A percentile compares a stretch with the other conserved stretches of the same genome.
Evolutionary conservation across 2,888 invertebrate genomes (phyloP).

Genomic region (Opisthograptis luteolata): DNA sequence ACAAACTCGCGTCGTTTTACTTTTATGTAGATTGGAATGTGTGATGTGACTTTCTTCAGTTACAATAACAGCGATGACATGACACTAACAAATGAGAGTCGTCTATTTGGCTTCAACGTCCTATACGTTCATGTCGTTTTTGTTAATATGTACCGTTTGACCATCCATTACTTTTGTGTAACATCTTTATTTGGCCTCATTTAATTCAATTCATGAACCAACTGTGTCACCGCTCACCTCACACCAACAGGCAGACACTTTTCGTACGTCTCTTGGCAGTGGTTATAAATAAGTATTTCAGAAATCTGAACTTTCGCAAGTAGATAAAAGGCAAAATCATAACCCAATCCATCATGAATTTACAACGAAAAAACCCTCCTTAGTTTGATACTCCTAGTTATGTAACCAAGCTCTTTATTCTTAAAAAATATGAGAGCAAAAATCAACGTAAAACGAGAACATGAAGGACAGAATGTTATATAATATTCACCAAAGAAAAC

Average conservation of each 20-base stretch:
- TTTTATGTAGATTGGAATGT: too few relatives aligned
- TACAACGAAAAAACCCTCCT: too few relatives aligned
- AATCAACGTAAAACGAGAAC: background rate
- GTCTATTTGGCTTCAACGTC: conserved; percentile 14
- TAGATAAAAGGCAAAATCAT: too few relatives aligned
- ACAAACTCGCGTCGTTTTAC: too few relatives aligned
- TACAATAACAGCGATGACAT: background rate
- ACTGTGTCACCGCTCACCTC: conserved; percentile 15
- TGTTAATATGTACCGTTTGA: conserved; percentile 15
- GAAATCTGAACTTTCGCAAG: too few relatives aligned
- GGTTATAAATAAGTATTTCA: too few relatives aligned
- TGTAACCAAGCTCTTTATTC: too few relatives aligned
- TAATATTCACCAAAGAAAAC: conserved; percentile 21
- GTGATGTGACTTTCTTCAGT: background rate
- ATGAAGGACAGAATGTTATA: conserved; percentile 12
- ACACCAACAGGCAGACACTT: conserved; percentile 6
- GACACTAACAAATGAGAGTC: conserved; percentile 18
- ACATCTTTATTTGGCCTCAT: conserved; percentile 17
- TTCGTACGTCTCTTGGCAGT: background rate
- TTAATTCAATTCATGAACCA: conserved; percentile 11
- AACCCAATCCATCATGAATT: too few relatives aligned
- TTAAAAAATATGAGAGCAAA: background rate
- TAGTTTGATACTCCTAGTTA: too few relatives aligned
- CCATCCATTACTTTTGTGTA: conserved; percentile 15
- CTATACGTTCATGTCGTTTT: too few relatives aligned